Evolutionary conservation across 2,113 vertebrate species (phyloP), one percentile per base, ranked within the genome.

Genomic region (Mustela nigripes): DNA sequence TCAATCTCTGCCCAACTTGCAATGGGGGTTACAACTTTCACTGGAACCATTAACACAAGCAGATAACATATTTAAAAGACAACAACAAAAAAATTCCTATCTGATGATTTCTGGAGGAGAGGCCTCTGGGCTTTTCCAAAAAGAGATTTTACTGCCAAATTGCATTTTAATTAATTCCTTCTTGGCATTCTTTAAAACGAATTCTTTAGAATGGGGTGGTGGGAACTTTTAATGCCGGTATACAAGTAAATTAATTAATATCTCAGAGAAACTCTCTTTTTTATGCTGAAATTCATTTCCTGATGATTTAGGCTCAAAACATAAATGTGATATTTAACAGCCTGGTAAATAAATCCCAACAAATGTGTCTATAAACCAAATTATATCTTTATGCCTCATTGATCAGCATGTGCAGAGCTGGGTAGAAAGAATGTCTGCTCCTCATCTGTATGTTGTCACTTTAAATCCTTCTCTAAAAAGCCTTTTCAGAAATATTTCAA

Each of bases 371-470:
- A 92, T 62, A 97, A 97, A 94, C 86, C 86, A 97, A 78, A 63
- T 97, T 94, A 45, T 73, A 95, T 92, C 80, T 95, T 95, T 88
- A 71, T 56, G 86, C 95, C 33, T 97, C 84, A 84, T 92, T 98
- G 80, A 95, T 94, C 83, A 93, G 60, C 33, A 87, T 28, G 95
- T n/a, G 1, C 31, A 9, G 88, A 98, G 74, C 65, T 62, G 87
- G 74, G 73, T 48, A 94, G 89, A 84, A 89, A 48, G 26, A 45
- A 16, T 96, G 84, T 96, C 63, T 88, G n/a, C 8, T 81, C 21
- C 76, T 95, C 96, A 87, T 92, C 74, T 81, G 21, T 76, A 91
- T 84, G 18, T 60, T 98, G 65, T 83, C 95, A 94, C 74, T 92
- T 73, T 53, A 82, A 95, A 63, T 74, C 60, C 79, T 94, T 81